These are phyloP conservation scores for Moxostoma hubbsi DNA, from an alignment of 2,797 vertebrate genomes.

Conservation along the genomic window DNA sequence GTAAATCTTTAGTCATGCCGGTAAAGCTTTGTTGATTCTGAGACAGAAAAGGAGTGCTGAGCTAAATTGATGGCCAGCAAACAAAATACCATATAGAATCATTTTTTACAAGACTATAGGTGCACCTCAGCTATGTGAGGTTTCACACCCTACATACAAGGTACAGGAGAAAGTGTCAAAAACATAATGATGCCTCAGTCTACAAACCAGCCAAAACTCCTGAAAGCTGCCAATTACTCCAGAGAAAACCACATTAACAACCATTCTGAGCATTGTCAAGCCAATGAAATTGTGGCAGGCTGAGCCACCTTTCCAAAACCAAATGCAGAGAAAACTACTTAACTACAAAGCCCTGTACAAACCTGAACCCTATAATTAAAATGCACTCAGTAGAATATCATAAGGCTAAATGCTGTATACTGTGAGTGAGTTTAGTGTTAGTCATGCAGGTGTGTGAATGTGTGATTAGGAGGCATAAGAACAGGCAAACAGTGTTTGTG, in stretches of 20 bases:
- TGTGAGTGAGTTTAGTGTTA: conserved; percentile 3
- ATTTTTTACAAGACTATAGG: background rate
- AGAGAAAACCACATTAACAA: background rate
- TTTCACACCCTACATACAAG: conserved; percentile 17
- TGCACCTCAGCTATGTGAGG: background rate
- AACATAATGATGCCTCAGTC: background rate
- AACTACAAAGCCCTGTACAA: background rate
- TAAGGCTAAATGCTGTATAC: conserved; percentile 19
- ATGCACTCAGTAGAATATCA: conserved; percentile 18
- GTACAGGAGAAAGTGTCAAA: conserved; percentile 17
- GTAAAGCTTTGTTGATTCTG: background rate
- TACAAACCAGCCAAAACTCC: background rate
- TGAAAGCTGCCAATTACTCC: conserved; percentile 14
- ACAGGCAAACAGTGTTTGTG: background rate
- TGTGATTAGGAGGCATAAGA: conserved; percentile 8
- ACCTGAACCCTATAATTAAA: background rate
- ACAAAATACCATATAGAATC: background rate
- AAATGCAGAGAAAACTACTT: background rate
- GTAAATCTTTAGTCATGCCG: too few species aligned
- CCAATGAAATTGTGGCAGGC: background rate
- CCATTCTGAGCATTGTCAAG: background rate
- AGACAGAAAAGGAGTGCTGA: background rate
- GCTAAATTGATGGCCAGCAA: background rate
- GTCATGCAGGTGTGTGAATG: conserved; percentile 21
- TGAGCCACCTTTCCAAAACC: background rate